Evolutionary conservation across 2,888 invertebrate species (phyloP).

Genomic region (Drosophila austrosaltans): DNA sequence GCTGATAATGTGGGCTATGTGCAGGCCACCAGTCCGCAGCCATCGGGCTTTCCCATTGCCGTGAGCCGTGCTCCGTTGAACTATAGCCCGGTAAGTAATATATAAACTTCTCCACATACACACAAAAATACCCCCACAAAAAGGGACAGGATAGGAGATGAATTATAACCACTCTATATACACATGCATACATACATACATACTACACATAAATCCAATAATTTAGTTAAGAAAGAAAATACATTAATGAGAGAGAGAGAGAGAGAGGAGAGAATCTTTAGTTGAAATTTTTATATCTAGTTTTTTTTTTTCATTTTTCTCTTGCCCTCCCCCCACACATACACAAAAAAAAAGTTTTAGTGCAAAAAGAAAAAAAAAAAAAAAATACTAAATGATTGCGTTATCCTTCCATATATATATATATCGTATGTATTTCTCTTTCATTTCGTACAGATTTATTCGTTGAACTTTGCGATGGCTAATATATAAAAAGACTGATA

Average conservation of each 20-base stretch:
- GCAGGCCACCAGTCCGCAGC: slow-evolving; percentile 98
- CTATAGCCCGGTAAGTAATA: slow-evolving; percentile 93
- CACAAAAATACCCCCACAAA: slow-evolving; percentile 3
- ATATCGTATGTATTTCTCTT: slow-evolving; percentile 79
- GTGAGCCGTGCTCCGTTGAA: slow-evolving; percentile 96
- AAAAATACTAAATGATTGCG: slow-evolving; percentile 49
- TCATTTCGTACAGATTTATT: slow-evolving; percentile 82
- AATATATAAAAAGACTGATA: slow-evolving; percentile 83
- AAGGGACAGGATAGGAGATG: too few relatives aligned
- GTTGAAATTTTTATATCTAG: background rate
- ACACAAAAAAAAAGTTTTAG: slow-evolving; percentile 8
- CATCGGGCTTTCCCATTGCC: slow-evolving; percentile 97
- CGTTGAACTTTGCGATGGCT: slow-evolving; percentile 83
- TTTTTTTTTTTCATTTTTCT: slow-evolving; percentile 8
- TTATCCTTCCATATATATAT: slow-evolving; percentile 68
- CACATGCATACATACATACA: slow-evolving; percentile 7
- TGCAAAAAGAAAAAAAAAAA: slow-evolving; percentile 23
- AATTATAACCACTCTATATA: slow-evolving; percentile 4
- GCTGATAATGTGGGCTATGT: slow-evolving; percentile 96
- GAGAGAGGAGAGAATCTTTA: background rate
- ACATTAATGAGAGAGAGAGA: too few relatives aligned
- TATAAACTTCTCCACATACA: slow-evolving; percentile 13
- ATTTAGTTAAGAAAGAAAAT: background rate
- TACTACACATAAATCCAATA: background rate
- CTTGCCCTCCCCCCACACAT: background rate